phyloP scores from a whole-genome alignment of 1,140 invertebrate species.

The Caenorhabditis briggsae region DNA sequence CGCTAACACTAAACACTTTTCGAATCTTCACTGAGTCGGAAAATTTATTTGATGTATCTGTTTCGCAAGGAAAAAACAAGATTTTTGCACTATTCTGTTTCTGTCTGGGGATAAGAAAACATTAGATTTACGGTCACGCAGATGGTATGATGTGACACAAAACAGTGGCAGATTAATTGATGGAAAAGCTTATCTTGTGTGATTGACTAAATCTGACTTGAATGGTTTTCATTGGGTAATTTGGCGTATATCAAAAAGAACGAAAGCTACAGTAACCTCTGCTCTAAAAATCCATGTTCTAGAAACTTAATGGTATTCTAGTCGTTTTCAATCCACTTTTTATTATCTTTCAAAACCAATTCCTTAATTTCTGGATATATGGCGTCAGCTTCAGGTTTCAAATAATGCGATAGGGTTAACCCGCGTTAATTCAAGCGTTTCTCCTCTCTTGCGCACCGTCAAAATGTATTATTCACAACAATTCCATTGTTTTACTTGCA shows the following conservation, averaged over 20 bases:
- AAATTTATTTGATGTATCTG: constrained; percentile 53
- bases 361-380: constrained; percentile 23
- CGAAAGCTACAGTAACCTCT: no score
- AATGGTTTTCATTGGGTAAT: no score
- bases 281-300: no score
- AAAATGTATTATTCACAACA: constrained; percentile 14
- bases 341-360: background rate
- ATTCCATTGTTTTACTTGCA: constrained; percentile 48
- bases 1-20: constrained; percentile 33
- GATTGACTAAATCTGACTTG: constrained; percentile 6
- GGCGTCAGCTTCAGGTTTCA: constrained; percentile 41
- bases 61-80: constrained; percentile 43
- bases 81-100: constrained; percentile 4
- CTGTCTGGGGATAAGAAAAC: background rate
- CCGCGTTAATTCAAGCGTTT: constrained; percentile 52
- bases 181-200: constrained; percentile 16
- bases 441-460: background rate
- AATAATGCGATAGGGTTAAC: constrained; percentile 52
- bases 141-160: constrained; percentile 33
- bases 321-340: background rate
- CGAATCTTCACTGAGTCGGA: constrained; percentile 45
- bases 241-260: no score
- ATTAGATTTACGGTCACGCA: constrained; percentile 38
- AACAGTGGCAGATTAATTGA: constrained; percentile 29
- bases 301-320: background rate